phyloP scores from a whole-genome alignment of 2,113 vertebrate genomes.

The Polypterus senegalus region DNA sequence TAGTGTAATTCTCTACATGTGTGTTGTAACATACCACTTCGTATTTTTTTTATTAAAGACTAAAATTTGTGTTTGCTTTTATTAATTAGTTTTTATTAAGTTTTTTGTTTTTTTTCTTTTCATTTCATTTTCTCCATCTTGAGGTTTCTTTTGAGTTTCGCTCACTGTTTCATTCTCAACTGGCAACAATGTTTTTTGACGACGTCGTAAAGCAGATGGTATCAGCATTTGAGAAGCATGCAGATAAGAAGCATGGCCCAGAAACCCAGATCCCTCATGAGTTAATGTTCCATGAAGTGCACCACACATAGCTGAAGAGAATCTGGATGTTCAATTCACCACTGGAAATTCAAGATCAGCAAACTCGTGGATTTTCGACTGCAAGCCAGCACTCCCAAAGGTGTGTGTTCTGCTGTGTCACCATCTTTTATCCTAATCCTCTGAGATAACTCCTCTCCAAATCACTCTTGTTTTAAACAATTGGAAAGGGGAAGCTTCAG shows the following conservation, averaged over 20 bases:
- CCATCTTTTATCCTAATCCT: too few relatives aligned
- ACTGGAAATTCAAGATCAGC: neutral
- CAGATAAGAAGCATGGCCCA: conserved; percentile 61
- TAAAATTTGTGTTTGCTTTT: too few relatives aligned
- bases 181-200: conserved; percentile 81
- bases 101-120: neutral
- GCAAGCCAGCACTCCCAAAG: too few relatives aligned
- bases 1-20: too few relatives aligned
- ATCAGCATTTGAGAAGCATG: conserved; percentile 75
- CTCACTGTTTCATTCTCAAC: conserved; percentile 83
- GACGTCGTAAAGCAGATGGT: conserved; percentile 96
- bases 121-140: conserved; percentile 14
- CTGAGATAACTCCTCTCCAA: too few relatives aligned
- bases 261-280: conserved; percentile 79
- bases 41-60: too few relatives aligned
- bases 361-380: too few relatives aligned
- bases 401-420: too few relatives aligned
- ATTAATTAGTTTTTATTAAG: too few relatives aligned
- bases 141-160: conserved; percentile 94
- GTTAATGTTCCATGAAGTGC: conserved; percentile 81
- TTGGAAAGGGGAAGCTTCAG: too few relatives aligned
- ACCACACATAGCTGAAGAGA: conserved; percentile 60
- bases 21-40: too few relatives aligned
- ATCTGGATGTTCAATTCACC: conserved; percentile 3
- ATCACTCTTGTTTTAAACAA: too few relatives aligned